Evolutionary conservation across 2,113 vertebrate species (phyloP), one percentile per base, ranked within the genome.

Genomic region (Carettochelys insculpta): DNA sequence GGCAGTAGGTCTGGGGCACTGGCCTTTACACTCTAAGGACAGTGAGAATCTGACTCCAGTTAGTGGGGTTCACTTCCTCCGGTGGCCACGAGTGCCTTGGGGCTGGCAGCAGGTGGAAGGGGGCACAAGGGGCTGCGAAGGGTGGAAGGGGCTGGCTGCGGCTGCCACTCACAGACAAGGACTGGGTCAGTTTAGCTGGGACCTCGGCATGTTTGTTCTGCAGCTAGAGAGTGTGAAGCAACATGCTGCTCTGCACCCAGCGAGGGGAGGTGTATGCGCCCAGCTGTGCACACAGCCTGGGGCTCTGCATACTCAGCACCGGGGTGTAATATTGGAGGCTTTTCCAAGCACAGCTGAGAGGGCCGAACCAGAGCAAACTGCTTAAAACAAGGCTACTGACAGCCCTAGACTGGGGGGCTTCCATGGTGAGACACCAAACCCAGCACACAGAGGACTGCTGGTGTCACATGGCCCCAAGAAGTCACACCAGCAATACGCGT

Each of bases 121-220:
- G n/a, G n/a, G n/a, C n/a, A n/a, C n/a, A n/a, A n/a, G n/a, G n/a
- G n/a, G n/a, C n/a, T n/a, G n/a, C n/a, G n/a, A n/a, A n/a, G n/a
- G n/a, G n/a, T n/a, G n/a, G n/a, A n/a, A n/a, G n/a, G n/a, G n/a
- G n/a, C n/a, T n/a, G n/a, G n/a, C n/a, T 77, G 68, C 45, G 54
- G 83, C 80, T 89, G 80, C 53, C 0, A 0, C 83, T 38, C 0
- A 0, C 65, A 45, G 41, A 4, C 4, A 41, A 89, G 50, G 80
- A 51, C n/a, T 6, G 73, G 58, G 53, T 83, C 53, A 3, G 50
- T 81, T 86, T 81, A 77, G 82, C 80, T 85, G 75, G 58, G 88
- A 82, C 82, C 85, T 87, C 76, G 0, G 3, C 43, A n/a, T n/a
- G 58, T 48, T 84, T 4, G 1, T 51, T 83, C 38, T 91, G 82